Conservation (phyloP, 2,113 vertebrate species). For the Rhagologus leucostigma region DNA sequence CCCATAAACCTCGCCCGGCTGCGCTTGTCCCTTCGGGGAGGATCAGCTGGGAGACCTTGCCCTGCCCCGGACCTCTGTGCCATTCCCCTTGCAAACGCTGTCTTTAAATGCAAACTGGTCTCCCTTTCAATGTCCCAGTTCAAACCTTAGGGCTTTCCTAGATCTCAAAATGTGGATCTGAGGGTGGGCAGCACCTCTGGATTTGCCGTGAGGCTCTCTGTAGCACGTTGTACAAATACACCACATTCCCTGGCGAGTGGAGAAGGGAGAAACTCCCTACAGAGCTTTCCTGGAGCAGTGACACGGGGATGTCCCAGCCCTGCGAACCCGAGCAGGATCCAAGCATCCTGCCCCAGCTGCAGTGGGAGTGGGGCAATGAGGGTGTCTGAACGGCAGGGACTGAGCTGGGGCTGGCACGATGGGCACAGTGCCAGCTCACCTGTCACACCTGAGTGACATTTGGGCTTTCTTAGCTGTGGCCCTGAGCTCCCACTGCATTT, state of each 20-base stretch:
- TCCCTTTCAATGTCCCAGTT: rapidly evolving
- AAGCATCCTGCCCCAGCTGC: not conserved
- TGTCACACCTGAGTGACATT: not conserved
- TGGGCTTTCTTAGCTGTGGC: not conserved
- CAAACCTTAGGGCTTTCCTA: not conserved
- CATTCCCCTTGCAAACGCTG: not conserved
- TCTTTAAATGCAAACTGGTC: not conserved
- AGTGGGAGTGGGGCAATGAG: rapidly evolving
- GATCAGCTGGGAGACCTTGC: not conserved
- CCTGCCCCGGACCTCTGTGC: not conserved
- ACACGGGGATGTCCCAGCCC: not conserved
- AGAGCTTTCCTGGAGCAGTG: not conserved
- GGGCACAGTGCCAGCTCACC: not conserved
- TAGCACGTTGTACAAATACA: rapidly evolving
- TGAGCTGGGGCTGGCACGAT: not conserved
- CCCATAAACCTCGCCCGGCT: rapidly evolving
- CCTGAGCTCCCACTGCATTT: not conserved
- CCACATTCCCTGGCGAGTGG: rapidly evolving
- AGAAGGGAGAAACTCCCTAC: not conserved
- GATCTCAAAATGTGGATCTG: rapidly evolving
- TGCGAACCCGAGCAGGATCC: not conserved
- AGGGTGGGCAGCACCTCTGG: not conserved
- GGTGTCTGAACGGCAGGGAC: rapidly evolving
- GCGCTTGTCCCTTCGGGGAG: rapidly evolving
- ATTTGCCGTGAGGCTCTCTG: rapidly evolving